phyloP scores from a whole-genome alignment of 2,888 invertebrate species.

The Ophion ventricosus region DNA sequence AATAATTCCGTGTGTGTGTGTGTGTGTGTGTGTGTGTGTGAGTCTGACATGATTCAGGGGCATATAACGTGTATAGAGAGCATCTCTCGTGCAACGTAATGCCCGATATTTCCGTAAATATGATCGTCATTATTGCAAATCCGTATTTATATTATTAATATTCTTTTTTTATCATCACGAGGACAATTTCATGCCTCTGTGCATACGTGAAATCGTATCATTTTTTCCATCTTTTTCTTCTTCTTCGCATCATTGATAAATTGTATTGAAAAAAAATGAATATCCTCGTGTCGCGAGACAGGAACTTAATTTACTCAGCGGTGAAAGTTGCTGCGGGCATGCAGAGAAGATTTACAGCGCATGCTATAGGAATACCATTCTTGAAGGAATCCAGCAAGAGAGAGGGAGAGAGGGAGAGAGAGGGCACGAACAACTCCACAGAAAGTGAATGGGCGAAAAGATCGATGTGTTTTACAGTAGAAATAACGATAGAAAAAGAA shows the following conservation, averaged over 20 bases:
- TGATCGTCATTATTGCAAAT: conserved; percentile 19
- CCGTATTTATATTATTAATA: background rate
- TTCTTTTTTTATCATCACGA: background rate
- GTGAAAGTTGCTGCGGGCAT: conserved; percentile 72
- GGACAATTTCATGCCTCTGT: conserved; percentile 17
- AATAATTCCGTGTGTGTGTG: conserved; percentile 71
- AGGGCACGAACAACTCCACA: conserved; percentile 48
- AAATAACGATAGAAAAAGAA: background rate
- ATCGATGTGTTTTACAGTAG: conserved; percentile 29
- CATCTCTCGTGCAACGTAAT: conserved; percentile 36
- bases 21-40: conserved; percentile 58
- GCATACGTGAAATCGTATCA: conserved; percentile 17
- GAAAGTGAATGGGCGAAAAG: conserved; percentile 64
- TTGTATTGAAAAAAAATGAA: conserved; percentile 27
- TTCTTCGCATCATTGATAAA: conserved; percentile 25
- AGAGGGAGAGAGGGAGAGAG: conserved; percentile 32
- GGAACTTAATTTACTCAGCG: conserved; percentile 53
- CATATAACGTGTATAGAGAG: conserved; percentile 20
- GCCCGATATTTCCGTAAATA: conserved; percentile 57
- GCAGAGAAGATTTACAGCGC: conserved; percentile 61
- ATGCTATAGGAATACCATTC: conserved; percentile 46
- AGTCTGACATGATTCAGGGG: conserved; percentile 60
- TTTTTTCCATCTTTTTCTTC: conserved; percentile 12
- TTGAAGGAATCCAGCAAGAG: conserved; percentile 22
- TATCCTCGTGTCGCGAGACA: conserved; percentile 34